Base-by-base conservation (phyloP, 2,797 vertebrate genomes). In the Paratrypauchen microcephalus region DNA sequence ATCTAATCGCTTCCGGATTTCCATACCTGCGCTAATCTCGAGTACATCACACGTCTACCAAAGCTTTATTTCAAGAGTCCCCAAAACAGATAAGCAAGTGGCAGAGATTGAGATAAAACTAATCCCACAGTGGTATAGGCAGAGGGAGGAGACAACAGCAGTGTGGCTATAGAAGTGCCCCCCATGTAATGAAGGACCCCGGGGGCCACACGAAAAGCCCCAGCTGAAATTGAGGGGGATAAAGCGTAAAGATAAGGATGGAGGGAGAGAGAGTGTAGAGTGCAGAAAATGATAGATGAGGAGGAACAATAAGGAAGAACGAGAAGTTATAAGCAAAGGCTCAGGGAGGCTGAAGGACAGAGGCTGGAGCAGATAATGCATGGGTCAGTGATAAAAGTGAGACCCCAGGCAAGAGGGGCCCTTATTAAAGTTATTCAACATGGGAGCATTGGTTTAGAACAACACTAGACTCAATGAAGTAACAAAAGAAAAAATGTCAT, bases 21-120 rank as follows among this genome's bases (percentile, higher is more conserved):
- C 80, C 79, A 88, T 89, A 86, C 82, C 84, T 80, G 79, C 13
- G 23, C 71, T 87, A 87, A 92, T 91, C 87, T 90, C 58, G 78
- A 88, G 83, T 83, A 82, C 86, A 91, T 91, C 87, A 80, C 86
- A 76, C 65, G 71, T 83, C 83, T 84, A 73, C 76, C 75, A 32
- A 23, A 82, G 86, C 88, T 90, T 87, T 83, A 89, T 87, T 92
- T 91, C 85, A 87, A 89, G 81, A 87, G 87, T 81, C 79, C 73
- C 78, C 76, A 82, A 82, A 68, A 86, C 32, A 83, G 88, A 92
- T 92, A 87, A 92, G 86, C 79, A 75, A 85, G 87, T 89, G 86
- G 86, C 87, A 83, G 72, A 79, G 90, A 89, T 86, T 78, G 81
- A 83, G 87, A 90, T 91, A 83, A 75, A 58, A 45, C 76, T 87